Evolutionary conservation across 92 coral and sea anemone genomes (phyloP).

Genomic region (Paramuricea clavata): DNA sequence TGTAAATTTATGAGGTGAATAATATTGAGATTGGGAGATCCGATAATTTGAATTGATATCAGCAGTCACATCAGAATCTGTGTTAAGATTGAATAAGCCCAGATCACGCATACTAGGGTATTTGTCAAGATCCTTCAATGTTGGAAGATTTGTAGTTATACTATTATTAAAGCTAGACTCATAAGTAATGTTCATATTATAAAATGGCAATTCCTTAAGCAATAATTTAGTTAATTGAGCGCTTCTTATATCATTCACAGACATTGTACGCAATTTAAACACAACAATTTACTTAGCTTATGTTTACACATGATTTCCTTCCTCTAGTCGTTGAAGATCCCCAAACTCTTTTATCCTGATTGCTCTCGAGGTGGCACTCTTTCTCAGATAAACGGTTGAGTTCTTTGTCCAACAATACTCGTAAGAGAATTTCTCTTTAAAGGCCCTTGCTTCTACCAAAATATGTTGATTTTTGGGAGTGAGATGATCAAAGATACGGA

Average conservation of each 20-base stretch:
- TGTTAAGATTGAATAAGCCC: no score
- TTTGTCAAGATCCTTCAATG: no score
- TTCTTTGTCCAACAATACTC: constrained; percentile 11
- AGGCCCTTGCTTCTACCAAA: background rate
- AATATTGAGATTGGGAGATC: constrained; percentile 6
- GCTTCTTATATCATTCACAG: background rate
- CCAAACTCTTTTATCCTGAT: constrained; percentile 19
- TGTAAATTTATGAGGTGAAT: constrained; percentile 31
- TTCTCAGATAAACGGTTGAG: constrained; percentile 17
- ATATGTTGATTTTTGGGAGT: constrained; percentile 27
- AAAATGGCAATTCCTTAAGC: no score
- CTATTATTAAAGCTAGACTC: no score
- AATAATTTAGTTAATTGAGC: background rate
- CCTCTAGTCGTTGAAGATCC: constrained; percentile 15
- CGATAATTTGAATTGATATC: background rate
- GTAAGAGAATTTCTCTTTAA: background rate
- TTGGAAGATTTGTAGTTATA: no score
- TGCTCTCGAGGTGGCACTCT: no score
- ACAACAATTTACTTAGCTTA: constrained; percentile 17
- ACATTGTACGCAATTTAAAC: background rate
- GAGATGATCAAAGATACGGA: constrained; percentile 30
- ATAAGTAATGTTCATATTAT: constrained; percentile 21
- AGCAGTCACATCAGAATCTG: no score
- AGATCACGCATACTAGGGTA: no score
- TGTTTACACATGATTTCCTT: constrained; percentile 8